phyloP scores from a whole-genome alignment of 2,797 vertebrate species.

The Sciurus vulgaris region DNA sequence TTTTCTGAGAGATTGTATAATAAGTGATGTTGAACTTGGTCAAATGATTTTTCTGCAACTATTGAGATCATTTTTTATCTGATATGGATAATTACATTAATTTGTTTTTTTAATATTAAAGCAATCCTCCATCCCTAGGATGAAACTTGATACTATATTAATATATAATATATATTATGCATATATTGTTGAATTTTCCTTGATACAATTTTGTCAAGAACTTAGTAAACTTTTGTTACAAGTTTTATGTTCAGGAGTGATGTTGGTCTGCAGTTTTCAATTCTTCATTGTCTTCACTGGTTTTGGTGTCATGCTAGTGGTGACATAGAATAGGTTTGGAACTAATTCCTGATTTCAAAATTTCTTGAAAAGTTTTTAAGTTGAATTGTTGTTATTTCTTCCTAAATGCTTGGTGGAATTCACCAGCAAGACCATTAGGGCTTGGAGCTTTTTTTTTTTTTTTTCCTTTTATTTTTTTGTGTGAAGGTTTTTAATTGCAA shows the following conservation, averaged over 20 bases:
- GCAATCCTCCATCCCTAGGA: neutral
- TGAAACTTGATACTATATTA: neutral
- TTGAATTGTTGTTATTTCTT: neutral
- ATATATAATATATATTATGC: neutral
- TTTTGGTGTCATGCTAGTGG: neutral
- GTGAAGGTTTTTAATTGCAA: neutral
- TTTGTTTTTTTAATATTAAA: neutral
- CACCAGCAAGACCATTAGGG: neutral
- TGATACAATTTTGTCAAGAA: neutral
- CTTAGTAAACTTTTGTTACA: neutral
- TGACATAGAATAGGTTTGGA: neutral
- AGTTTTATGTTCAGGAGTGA: neutral
- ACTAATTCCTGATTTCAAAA: conserved; percentile 39
- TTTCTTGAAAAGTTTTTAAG: neutral
- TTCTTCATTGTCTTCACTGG: neutral
- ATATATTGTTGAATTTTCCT: neutral
- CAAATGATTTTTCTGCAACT: neutral
- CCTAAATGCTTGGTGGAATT: neutral
- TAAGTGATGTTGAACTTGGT: neutral
- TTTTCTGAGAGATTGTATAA: conserved; percentile 8
- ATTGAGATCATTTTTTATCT: neutral
- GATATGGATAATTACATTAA: neutral
- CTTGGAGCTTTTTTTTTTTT: neutral
- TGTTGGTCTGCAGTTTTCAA: neutral
- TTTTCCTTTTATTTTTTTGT: neutral